Conservation (phyloP, 2,797 vertebrate genomes). For the Gallinago nigripennis region DNA sequence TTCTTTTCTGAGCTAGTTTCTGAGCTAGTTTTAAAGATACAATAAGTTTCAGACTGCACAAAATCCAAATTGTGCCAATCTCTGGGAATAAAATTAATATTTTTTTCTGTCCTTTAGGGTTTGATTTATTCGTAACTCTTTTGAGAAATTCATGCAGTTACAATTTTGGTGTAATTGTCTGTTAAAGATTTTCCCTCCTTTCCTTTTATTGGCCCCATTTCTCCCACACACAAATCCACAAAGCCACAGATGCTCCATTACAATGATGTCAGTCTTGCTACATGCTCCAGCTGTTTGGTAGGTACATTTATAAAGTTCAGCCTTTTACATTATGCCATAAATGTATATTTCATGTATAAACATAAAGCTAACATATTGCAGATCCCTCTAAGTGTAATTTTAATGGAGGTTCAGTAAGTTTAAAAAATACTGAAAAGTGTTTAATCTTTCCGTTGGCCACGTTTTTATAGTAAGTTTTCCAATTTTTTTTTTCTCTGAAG, state of each 20-base stretch:
- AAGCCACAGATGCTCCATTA: slow-evolving; percentile 72
- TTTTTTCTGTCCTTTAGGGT: neutral
- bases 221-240: slow-evolving; percentile 73
- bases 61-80: slow-evolving; percentile 57
- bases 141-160: slow-evolving; percentile 59
- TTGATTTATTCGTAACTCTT: slow-evolving; percentile 70
- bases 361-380: slow-evolving; percentile 79
- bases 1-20: neutral
- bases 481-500: slow-evolving; percentile 38
- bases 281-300: slow-evolving; percentile 76
- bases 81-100: slow-evolving; percentile 31
- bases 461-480: slow-evolving; percentile 57
- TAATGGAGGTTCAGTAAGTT: slow-evolving; percentile 78
- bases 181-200: slow-evolving; percentile 69
- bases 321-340: slow-evolving; percentile 74
- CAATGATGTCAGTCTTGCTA: slow-evolving; percentile 76
- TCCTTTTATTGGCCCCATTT: slow-evolving; percentile 74
- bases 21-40: neutral
- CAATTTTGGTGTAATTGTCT: slow-evolving; percentile 56
- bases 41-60: neutral
- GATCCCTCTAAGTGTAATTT: slow-evolving; percentile 76
- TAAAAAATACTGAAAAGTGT: slow-evolving; percentile 77
- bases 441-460: slow-evolving; percentile 80
- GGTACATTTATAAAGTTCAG: slow-evolving; percentile 79
- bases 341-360: slow-evolving; percentile 74